A percentile compares a stretch with the other conserved stretches of the same genome.
Evolutionary conservation across 2,888 invertebrate genomes (phyloP).

Genomic region (Stramonita haemastoma): DNA sequence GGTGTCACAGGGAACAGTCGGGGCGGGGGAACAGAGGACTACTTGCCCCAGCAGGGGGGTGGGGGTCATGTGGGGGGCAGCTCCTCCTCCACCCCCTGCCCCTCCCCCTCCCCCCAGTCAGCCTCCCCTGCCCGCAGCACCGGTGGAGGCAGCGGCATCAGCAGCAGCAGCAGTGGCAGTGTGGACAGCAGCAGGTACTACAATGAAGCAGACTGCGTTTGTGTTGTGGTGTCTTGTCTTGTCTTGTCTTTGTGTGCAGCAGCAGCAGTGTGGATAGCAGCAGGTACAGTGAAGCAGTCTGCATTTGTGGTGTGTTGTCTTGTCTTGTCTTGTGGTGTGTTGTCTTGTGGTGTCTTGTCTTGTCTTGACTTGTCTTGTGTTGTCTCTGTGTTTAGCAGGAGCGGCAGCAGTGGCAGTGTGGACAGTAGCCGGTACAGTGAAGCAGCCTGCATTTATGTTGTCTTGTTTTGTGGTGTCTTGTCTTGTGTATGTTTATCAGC

Average conservation of each 20-base stretch:
- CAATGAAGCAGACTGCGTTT: too few relatives aligned
- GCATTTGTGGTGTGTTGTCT: too few relatives aligned
- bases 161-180: slow-evolving; percentile 41
- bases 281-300: too few relatives aligned
- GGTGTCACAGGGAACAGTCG: slow-evolving; percentile 27
- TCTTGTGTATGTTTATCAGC: not conserved
- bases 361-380: too few relatives aligned
- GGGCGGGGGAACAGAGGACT: not conserved
- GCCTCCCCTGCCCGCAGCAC: slow-evolving; percentile 48
- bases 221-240: too few relatives aligned
- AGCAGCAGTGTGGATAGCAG: too few relatives aligned
- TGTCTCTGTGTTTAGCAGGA: not conserved
- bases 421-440: not conserved
- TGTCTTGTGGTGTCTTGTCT: too few relatives aligned
- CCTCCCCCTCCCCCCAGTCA: slow-evolving; percentile 55
- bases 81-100: slow-evolving; percentile 65
- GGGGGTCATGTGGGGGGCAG: slow-evolving; percentile 43
- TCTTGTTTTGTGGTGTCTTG: not conserved
- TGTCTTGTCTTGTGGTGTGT: too few relatives aligned
- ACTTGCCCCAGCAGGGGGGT: slow-evolving; percentile 14
- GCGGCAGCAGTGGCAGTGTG: not conserved
- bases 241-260: too few relatives aligned
- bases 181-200: slow-evolving; percentile 31
- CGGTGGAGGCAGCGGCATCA: slow-evolving; percentile 22
- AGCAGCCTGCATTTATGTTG: not conserved